phyloP scores from a whole-genome alignment of 2,113 vertebrate genomes.

The Chiloscyllium plagiosum region DNA sequence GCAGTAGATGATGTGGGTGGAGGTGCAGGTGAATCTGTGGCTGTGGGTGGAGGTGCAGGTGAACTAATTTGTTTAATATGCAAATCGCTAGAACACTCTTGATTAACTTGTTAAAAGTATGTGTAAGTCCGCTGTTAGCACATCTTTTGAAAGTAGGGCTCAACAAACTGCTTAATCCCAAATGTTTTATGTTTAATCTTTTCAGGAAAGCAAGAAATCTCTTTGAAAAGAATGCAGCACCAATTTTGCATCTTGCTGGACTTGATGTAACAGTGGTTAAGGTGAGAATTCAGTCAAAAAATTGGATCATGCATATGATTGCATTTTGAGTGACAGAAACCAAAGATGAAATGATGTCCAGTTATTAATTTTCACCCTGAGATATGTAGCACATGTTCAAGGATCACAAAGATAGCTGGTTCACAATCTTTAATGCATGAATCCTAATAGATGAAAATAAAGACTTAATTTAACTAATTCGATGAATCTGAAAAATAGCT shows the following conservation, averaged over 20 bases:
- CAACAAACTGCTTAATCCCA: not conserved
- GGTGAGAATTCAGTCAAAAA: slow-evolving; percentile 55
- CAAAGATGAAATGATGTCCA: not conserved
- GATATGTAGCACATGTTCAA: not conserved
- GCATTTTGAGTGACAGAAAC: not conserved
- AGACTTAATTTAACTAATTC: not conserved
- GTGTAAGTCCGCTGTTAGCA: not conserved
- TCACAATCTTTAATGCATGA: not conserved
- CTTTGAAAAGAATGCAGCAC: slow-evolving; percentile 96
- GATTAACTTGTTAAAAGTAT: not conserved
- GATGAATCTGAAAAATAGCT: not conserved
- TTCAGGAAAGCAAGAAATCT: slow-evolving; percentile 82
- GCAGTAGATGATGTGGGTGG: too few relatives aligned
- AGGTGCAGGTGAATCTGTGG: too few relatives aligned
- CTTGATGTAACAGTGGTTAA: slow-evolving; percentile 84
- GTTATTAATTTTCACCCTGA: not conserved
- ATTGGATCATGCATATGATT: not conserved
- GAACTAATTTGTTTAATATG: not conserved
- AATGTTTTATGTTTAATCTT: slow-evolving; percentile 40
- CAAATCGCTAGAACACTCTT: not conserved
- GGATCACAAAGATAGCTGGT: not conserved
- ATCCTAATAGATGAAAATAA: slow-evolving; percentile 13
- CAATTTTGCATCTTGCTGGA: slow-evolving; percentile 89
- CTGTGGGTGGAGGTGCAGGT: too few relatives aligned
- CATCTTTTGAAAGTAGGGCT: not conserved